Base-by-base conservation (phyloP, 2,888 invertebrate species). In the Caenorhabditis zanzibari region DNA sequence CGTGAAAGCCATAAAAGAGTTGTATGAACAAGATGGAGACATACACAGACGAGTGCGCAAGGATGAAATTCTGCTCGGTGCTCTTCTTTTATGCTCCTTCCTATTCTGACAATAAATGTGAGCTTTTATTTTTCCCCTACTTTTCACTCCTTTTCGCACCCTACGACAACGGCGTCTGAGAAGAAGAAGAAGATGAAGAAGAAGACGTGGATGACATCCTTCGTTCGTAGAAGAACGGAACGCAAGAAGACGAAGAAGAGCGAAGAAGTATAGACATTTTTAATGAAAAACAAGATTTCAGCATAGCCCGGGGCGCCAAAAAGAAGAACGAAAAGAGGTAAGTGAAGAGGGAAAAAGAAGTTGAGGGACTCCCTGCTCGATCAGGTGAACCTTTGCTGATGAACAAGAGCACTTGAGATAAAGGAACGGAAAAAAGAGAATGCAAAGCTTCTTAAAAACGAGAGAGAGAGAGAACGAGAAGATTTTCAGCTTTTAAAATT, bases 251-350 rank as follows among this genome's bases (percentile, higher is more conserved):
- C 19, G 26, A 61, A 74, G 44, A 80, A 47, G 28, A 59, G 47
- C 32, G 69, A 69, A 74, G 71, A 64, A 77, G 82, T 71, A 68
- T 71, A 75, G 82, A 82, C 71, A 71, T 69, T 76, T 64, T 63
- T 63, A 82, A 76, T 71, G 71, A 76, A 69, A 82, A 71, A 82
- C 69, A 82, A 66, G 76, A 76, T 71, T 76, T 69, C 76, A 76
- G 82, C 71, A 73, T 71, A 72, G 71, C 72, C 71, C 64, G 76
- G 71, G 74, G 76, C 71, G 68, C 69, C 63, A 47, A 66, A 79
- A 68, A 73, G 49, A 54, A 59, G 58, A 75, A 75, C 54, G 68
- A 68, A 68, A 68, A 54, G 68, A 68, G 54, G 54, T 54, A 68
- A 68, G 54, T 68, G 68, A 69, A 74, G 69, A 71, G 61, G 52